Evolutionary conservation across 2,888 invertebrate species (phyloP).

Genomic region (Fragum whitleyi): DNA sequence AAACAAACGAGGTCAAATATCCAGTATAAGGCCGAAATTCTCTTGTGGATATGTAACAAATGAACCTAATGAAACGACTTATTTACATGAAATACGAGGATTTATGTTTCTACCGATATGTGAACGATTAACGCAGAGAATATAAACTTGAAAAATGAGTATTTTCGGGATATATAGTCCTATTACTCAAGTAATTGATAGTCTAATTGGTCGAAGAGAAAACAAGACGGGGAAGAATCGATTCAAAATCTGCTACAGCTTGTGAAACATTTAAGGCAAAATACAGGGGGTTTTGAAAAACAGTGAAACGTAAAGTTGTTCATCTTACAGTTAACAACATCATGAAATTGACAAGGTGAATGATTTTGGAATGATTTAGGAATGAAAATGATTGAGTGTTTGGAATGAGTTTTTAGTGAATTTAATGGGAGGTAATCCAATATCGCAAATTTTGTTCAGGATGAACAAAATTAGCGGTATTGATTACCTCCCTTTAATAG

Average conservation of each 20-base stretch:
- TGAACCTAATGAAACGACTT: not conserved
- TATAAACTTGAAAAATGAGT: not conserved
- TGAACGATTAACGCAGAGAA: not conserved
- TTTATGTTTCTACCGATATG: not conserved
- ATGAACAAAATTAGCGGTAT: too few species aligned
- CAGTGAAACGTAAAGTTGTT: too few species aligned
- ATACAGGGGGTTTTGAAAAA: too few species aligned
- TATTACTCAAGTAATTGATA: not conserved
- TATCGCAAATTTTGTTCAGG: too few species aligned
- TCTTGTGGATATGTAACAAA: not conserved
- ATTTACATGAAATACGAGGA: conserved; percentile 1
- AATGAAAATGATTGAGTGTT: too few species aligned
- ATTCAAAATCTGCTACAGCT: not conserved
- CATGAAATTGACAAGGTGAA: too few species aligned
- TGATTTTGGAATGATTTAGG: too few species aligned
- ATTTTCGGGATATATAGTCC: not conserved
- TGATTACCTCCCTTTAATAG: too few species aligned
- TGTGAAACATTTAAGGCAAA: too few species aligned
- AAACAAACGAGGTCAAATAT: not conserved
- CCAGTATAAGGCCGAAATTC: not conserved
- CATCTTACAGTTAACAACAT: too few species aligned
- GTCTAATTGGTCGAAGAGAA: not conserved
- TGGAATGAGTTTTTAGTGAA: too few species aligned
- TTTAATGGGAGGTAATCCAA: too few species aligned
- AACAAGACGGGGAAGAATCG: not conserved